Evolutionary conservation across 2,888 invertebrate species (phyloP), one percentile per base, ranked within the genome.

Genomic region (Ormyrus nitidulus): DNA sequence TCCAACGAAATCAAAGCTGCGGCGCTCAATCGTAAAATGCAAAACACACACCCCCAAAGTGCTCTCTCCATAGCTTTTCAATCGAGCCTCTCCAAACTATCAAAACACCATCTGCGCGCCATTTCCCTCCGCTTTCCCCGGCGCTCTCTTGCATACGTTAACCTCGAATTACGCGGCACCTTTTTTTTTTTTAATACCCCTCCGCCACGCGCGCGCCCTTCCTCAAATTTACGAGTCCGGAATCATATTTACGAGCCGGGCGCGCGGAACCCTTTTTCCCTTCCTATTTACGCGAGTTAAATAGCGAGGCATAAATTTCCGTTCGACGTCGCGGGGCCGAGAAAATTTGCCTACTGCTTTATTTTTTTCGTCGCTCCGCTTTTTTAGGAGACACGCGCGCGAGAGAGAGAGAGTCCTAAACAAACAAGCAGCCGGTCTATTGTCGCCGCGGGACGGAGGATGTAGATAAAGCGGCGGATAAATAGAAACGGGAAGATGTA

Each of bases 341-440:
- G 58, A 69, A 77, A 81, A 81, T 81, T 77, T 77, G 69, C 65
- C 61, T 77, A 73, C 66, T 54, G 58, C n/a, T 6, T 69, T 54
- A n/a, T 4, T 19, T 64, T 58, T 58, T 44, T 65, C 19, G 49
- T 9, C 44, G 34, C 34, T 44, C 34, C 11, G 10, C n/a, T 44
- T 54, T 49, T 56, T 64, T 53, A 59, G 51, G 2, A 19, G 11
- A 19, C 56, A 46, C 61, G 51, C 48, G 49, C 49, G 62, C 46
- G 62, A 13, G 44, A 19, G 19, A 69, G 7, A 34, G 19, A 7
- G 68, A 10, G 54, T 80, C 82, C 82, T 82, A 82, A 82, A 70
- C 69, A 81, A 72, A 82, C 82, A 82, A 78, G 72, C 71, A 70
- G 70, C 19, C 13, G 70, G 72, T 69, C 74, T 59, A 81, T 34